Conservation (phyloP, 35 echinoderm and acorn worm species). For the Heliocidaris tuberculata region DNA sequence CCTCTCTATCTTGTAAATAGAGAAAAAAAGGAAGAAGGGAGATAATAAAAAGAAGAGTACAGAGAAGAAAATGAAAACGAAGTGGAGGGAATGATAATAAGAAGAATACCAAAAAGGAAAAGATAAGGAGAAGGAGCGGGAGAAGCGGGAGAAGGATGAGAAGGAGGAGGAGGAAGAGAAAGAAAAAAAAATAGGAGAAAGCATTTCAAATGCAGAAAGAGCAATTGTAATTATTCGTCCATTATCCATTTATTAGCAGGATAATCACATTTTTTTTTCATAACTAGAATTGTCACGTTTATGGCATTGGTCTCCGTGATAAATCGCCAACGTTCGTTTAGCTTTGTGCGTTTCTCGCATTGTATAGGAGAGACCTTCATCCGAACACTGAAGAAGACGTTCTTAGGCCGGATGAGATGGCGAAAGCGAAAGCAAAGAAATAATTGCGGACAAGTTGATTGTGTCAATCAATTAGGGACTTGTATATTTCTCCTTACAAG, state of each 20-base stretch:
- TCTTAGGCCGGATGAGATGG: background rate
- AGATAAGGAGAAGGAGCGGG: background rate
- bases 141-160: background rate
- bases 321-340: background rate
- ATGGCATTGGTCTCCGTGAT: background rate
- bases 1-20: background rate
- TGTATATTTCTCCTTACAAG: background rate
- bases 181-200: background rate
- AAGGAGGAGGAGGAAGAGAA: background rate
- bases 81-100: background rate
- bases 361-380: background rate
- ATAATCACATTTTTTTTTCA: background rate
- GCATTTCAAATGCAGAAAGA: too few relatives aligned
- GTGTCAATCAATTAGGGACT: background rate
- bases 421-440: background rate
- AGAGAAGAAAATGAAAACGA: background rate
- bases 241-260: background rate
- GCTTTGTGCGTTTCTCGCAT: background rate
- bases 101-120: background rate
- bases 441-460: slow-evolving; percentile 1
- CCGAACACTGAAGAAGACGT: background rate
- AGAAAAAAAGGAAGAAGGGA: background rate
- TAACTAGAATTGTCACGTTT: background rate
- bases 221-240: background rate
- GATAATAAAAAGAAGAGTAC: background rate